Conservation (phyloP, 2,888 invertebrate genomes). For the Tetanocera ferruginea region DNA sequence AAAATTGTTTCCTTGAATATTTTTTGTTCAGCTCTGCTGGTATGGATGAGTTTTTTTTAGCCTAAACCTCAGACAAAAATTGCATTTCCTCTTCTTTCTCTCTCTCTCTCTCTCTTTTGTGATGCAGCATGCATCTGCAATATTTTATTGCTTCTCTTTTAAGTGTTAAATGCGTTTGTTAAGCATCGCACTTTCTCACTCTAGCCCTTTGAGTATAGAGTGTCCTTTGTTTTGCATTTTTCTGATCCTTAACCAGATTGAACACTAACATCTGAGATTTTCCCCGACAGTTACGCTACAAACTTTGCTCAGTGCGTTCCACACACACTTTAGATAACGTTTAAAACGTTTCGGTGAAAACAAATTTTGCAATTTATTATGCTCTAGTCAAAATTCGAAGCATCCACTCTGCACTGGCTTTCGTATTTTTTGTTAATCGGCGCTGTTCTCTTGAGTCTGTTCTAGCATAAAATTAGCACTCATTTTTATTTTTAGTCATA, state of each 20-base stretch:
- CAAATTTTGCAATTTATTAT: neutral
- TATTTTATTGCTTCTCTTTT: neutral
- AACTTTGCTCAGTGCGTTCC: neutral
- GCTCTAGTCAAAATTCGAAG: neutral
- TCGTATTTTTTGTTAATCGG: neutral
- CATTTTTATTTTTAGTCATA: neutral
- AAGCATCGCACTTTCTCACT: neutral
- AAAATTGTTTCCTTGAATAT: constrained; percentile 1
- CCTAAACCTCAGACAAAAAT: neutral
- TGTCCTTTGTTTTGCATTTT: neutral
- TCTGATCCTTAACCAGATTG: constrained; percentile 17
- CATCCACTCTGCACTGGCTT: neutral
- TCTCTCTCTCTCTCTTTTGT: neutral
- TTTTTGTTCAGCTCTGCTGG: neutral
- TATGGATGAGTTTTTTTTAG: neutral
- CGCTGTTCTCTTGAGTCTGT: neutral
- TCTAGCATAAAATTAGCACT: neutral
- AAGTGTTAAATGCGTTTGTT: neutral
- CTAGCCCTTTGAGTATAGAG: neutral
- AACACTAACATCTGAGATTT: neutral
- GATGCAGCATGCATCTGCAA: neutral
- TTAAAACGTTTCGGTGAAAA: neutral
- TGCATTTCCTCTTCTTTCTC: neutral
- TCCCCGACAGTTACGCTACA: neutral
- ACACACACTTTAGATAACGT: neutral